phyloP scores from a whole-genome alignment of 2,888 invertebrate genomes.

The Ormyrus pomaceus region DNA sequence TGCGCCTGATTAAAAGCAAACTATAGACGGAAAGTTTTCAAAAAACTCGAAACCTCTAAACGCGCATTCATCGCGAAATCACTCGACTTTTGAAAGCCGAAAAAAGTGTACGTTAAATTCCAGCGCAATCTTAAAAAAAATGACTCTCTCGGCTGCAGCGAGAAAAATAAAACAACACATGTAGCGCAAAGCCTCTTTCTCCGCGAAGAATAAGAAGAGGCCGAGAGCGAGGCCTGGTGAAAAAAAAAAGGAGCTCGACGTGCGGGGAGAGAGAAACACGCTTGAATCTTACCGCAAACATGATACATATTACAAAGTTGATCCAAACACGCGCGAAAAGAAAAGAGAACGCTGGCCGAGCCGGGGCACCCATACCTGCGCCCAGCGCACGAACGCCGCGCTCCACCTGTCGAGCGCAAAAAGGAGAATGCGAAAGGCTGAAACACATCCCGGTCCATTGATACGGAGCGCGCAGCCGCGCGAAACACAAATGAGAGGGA shows the following conservation, averaged over 20 bases:
- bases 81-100: not conserved
- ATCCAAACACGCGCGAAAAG: constrained; percentile 44
- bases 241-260: not conserved
- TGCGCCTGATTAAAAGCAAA: too few species aligned
- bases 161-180: not conserved
- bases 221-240: not conserved
- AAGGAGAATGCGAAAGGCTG: constrained; percentile 1
- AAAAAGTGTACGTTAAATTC: not conserved
- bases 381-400: constrained; percentile 9
- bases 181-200: not conserved
- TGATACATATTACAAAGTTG: constrained; percentile 53
- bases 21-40: too few species aligned
- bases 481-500: constrained; percentile 52
- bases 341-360: constrained; percentile 23
- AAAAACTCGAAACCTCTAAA: too few species aligned
- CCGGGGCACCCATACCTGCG: not conserved
- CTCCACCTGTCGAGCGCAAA: constrained; percentile 27
- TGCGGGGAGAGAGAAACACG: constrained; percentile 21
- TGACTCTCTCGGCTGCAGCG: not conserved
- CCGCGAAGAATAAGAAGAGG: constrained; percentile 23
- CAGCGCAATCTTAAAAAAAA: not conserved
- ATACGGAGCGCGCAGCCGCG: constrained; percentile 17
- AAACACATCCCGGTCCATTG: constrained; percentile 35
- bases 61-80: too few species aligned
- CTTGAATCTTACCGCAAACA: constrained; percentile 50